phyloP scores from a whole-genome alignment of 1,140 invertebrate species.

The Globodera rostochiensis region DNA sequence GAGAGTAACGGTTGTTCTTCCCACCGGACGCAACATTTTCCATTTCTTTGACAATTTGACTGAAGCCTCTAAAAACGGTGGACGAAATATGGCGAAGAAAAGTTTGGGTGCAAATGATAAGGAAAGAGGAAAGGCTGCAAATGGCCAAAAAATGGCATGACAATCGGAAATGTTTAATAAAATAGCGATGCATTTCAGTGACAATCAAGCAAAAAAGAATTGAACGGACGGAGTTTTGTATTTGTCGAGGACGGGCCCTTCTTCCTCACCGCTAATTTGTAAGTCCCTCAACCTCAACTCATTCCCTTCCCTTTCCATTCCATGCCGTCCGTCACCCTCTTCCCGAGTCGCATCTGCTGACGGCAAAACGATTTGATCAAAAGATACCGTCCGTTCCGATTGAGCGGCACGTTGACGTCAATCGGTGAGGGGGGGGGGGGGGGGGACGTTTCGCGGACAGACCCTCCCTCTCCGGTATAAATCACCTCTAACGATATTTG shows the following conservation, averaged over 20 bases:
- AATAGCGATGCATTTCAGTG: background rate
- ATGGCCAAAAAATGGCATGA: background rate
- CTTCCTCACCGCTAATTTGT: too few relatives aligned
- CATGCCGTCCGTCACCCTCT: background rate
- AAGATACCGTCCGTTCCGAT: too few relatives aligned
- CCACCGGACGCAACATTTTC: background rate
- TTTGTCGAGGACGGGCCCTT: too few relatives aligned
- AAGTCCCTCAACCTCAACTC: background rate
- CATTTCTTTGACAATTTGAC: background rate
- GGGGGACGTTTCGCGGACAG: too few relatives aligned
- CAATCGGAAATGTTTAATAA: background rate
- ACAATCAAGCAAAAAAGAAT: background rate
- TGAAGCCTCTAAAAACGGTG: background rate
- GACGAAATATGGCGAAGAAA: background rate
- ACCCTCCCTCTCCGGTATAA: too few relatives aligned
- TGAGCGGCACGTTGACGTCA: background rate
- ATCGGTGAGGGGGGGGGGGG: background rate
- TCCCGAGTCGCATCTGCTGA: background rate
- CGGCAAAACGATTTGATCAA: background rate
- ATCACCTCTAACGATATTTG: too few relatives aligned
- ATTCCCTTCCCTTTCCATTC: background rate
- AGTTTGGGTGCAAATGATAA: background rate
- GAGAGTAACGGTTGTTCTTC: background rate
- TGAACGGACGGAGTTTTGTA: background rate
- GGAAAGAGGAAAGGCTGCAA: background rate